A percentile compares a stretch with the other conserved stretches of the same genome.
Evolutionary conservation across 2,888 invertebrate genomes (phyloP).

Genomic region (Halocaridina rubra): DNA sequence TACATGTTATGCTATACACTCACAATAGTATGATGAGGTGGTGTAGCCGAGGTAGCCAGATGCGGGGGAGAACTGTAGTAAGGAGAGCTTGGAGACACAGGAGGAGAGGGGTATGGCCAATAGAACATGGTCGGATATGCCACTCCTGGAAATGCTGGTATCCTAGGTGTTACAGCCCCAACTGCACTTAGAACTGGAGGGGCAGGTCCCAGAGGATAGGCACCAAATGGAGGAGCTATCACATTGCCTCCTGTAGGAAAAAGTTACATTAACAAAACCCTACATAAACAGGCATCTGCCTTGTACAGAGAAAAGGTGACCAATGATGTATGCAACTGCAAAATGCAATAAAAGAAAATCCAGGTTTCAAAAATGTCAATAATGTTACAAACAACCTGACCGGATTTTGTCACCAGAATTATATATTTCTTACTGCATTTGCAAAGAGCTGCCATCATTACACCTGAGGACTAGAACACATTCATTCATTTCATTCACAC

Average conservation of each 20-base stretch:
- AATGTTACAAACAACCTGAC: too few species aligned
- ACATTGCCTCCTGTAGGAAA: conserved; percentile 44
- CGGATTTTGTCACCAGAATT: too few species aligned
- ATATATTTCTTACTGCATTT: too few species aligned
- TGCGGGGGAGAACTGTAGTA: conserved; percentile 58
- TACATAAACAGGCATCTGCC: background rate
- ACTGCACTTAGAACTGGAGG: conserved; percentile 54
- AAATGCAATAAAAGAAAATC: too few species aligned
- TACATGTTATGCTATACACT: background rate
- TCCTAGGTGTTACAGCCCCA: conserved; percentile 41
- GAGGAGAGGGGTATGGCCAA: conserved; percentile 55
- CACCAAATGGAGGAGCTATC: conserved; percentile 50
- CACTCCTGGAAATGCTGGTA: conserved; percentile 57
- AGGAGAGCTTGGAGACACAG: conserved; percentile 59
- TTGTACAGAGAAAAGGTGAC: background rate
- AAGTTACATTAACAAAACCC: conserved; percentile 20
- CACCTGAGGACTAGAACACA: background rate
- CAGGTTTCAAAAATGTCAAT: too few species aligned
- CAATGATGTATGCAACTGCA: background rate
- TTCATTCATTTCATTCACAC: conserved; percentile 2
- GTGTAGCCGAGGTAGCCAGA: conserved; percentile 49
- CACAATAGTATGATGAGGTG: conserved; percentile 60
- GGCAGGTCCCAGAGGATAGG: conserved; percentile 53
- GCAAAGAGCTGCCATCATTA: too few species aligned
- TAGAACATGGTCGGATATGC: conserved; percentile 60